Evolutionary conservation across 2,888 invertebrate species (phyloP).

Genomic region (Agrypnus murinus): DNA sequence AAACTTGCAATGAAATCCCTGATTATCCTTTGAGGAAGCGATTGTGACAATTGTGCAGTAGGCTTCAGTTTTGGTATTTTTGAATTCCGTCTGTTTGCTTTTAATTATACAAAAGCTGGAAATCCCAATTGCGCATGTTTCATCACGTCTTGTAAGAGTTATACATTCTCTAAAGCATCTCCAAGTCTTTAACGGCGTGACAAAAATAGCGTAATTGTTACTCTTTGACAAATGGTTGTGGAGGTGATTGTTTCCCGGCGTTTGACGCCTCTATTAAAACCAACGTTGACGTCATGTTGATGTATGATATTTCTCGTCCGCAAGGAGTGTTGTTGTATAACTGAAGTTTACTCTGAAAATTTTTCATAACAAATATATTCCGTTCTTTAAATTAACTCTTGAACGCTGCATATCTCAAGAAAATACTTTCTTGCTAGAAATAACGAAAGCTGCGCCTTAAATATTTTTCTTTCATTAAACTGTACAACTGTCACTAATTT

Average conservation of each 20-base stretch:
- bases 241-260: constrained; percentile 39
- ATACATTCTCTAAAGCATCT: constrained; percentile 31
- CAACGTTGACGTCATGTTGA: constrained; percentile 36
- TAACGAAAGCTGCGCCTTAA: not conserved
- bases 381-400: constrained; percentile 26
- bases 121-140: constrained; percentile 35
- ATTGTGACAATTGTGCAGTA: constrained; percentile 10
- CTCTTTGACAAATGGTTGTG: constrained; percentile 41
- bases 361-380: constrained; percentile 6
- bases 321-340: constrained; percentile 14
- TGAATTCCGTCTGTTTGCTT: constrained; percentile 22
- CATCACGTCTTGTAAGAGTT: constrained; percentile 35
- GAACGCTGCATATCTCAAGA: not conserved
- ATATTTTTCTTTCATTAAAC: constrained; percentile 8
- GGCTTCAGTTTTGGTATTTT: constrained; percentile 30
- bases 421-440: constrained; percentile 3
- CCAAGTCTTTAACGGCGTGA: constrained; percentile 27
- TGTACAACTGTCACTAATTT: too few species aligned
- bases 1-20: constrained; percentile 3
- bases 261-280: constrained; percentile 42
- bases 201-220: constrained; percentile 43
- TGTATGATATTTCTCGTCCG: constrained; percentile 36
- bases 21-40: constrained; percentile 22
- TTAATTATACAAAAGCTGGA: constrained; percentile 38
- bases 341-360: constrained; percentile 14